phyloP scores from a whole-genome alignment of 92 coral and sea anemone species.

The Porites cylindrica region DNA sequence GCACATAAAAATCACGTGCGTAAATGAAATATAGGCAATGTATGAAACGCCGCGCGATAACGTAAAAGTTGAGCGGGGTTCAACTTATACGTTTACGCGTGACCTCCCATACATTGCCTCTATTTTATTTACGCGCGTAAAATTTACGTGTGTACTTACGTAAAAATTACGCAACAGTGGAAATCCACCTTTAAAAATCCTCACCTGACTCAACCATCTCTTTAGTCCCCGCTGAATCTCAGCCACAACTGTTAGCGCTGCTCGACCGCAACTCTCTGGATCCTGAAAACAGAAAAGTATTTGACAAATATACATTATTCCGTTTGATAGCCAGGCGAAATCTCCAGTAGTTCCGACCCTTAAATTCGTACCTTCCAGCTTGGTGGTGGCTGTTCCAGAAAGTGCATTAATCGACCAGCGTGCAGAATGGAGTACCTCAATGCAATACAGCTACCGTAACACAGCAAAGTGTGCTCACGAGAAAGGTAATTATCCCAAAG shows the following conservation, averaged over 20 bases:
- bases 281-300: constrained; percentile 63
- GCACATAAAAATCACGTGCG: too few species aligned
- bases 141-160: too few species aligned
- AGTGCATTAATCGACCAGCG: constrained; percentile 91
- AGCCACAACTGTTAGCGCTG: constrained; percentile 84
- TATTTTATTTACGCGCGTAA: too few species aligned
- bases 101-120: too few species aligned
- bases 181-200: not conserved
- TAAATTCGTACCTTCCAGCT: constrained; percentile 88
- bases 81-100: too few species aligned
- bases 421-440: constrained; percentile 85
- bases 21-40: too few species aligned
- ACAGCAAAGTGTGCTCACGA: constrained; percentile 79
- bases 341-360: too few species aligned
- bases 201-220: constrained; percentile 87
- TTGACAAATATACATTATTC: not conserved
- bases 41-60: too few species aligned
- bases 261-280: constrained; percentile 97
- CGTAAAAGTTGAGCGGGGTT: too few species aligned
- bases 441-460: constrained; percentile 93
- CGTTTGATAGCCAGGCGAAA: too few species aligned
- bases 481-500: constrained; percentile 87
- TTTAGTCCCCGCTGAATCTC: constrained; percentile 86
- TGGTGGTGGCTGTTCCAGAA: constrained; percentile 93
- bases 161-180: too few species aligned